Base-by-base conservation (phyloP, 2,113 vertebrate species). In the Podarcis muralis region DNA sequence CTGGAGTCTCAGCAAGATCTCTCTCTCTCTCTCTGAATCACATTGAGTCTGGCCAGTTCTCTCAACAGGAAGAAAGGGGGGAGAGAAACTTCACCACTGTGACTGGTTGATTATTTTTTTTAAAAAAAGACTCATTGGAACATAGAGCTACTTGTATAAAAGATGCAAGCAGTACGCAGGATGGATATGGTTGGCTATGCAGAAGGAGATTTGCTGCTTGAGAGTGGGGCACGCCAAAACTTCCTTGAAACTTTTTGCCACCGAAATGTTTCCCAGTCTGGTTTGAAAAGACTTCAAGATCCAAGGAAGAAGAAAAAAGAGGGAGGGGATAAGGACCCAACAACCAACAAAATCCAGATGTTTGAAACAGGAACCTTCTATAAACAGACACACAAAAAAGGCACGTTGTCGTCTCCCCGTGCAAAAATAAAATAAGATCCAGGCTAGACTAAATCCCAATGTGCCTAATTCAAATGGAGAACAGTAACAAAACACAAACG, bases 51-150 rank as follows among this genome's bases (percentile, higher is more conserved):
- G 90, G 88, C 88, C 71, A n/a, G 96, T 94, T 92, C 93, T 94
- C 95, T 93, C 0, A 90, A 86, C 93, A 96, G 95, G 96, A 93
- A 94, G 94, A 91, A 75, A 48, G 71, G 25, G 22, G 11, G 57
- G 23, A 30, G 7, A 32, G 91, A 94, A 92, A 93, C 87, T 86
- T 81, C 86, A 85, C 72, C 75, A 85, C 94, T 93, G 85, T 12
- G 1, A 88, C 15, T 0, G 1, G 62, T 35, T 85, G 88, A 95
- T 95, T 43, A 3, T 57, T 48, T 48, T 48, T 53, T 11, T 12
- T 20, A 48, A 85, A 81, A 87, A 95, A 95, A 96, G 92, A 90
- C 91, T 90, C 93, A 93, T 93, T 16, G 0, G 84, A 95, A 91
- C 77, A 82, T 88, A 30, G 89, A 89, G 81, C 43, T 83, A 91